Percentiles rank a stretch among this genome's conserved stretches.
Conservation (phyloP, 2,797 vertebrate genomes). For the Falco biarmicus region DNA sequence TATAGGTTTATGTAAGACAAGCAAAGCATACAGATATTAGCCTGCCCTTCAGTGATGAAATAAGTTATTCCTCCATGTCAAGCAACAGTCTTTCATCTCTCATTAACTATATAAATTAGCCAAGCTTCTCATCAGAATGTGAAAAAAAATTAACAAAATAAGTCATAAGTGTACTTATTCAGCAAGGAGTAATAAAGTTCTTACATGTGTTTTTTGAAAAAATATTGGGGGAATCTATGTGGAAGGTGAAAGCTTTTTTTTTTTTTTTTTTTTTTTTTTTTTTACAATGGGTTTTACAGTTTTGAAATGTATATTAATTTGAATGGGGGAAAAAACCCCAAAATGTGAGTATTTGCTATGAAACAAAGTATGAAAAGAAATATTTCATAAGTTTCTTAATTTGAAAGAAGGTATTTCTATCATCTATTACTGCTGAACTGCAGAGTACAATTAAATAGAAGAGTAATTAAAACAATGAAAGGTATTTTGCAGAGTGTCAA, state of each 20-base stretch:
- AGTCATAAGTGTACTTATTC: neutral
- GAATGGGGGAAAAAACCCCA: neutral
- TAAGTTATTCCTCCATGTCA: neutral
- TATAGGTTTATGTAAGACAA: neutral
- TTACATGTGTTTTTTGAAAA: neutral
- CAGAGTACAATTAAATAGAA: neutral
- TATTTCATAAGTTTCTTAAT: neutral
- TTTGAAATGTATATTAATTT: neutral
- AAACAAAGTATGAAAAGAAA: neutral
- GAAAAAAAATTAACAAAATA: neutral
- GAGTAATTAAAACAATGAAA: neutral
- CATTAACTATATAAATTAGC: neutral
- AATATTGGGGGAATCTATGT: neutral
- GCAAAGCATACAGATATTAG: neutral
- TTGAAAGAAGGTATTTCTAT: neutral
- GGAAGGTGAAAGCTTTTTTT: neutral
- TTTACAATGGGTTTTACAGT: neutral
- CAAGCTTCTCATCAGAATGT: neutral
- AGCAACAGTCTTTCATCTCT: neutral
- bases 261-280: neutral
- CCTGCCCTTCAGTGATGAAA: neutral
- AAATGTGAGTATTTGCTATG: neutral
- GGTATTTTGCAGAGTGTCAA: neutral
- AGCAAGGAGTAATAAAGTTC: neutral
- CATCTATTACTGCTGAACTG: neutral